Conservation (phyloP, 2,888 invertebrate genomes). For the Camponotus fellah region DNA sequence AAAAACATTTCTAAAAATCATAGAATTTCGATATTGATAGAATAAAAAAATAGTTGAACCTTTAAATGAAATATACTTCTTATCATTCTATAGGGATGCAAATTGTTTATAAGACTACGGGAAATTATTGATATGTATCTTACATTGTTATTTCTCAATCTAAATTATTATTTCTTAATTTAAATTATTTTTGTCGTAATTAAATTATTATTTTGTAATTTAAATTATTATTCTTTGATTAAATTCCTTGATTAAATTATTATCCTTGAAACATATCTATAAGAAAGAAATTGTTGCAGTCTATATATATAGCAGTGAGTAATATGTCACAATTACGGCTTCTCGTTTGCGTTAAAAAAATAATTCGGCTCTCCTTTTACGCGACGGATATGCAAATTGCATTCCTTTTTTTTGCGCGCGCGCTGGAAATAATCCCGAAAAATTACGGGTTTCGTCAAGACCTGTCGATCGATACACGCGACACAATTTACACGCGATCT, state of each 20-base stretch:
- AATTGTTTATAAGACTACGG: neutral
- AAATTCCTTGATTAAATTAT: no score
- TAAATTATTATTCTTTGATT: no score
- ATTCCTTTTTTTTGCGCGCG: neutral
- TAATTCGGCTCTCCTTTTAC: neutral
- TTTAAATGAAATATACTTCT: constrained; percentile 1
- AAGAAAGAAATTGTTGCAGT: neutral
- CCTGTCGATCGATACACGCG: neutral
- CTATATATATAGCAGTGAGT: neutral
- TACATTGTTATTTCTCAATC: neutral
- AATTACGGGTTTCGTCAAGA: constrained; percentile 10
- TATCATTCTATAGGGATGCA: neutral
- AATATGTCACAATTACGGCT: neutral
- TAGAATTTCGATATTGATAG: no score
- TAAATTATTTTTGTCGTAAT: no score
- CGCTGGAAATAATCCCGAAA: constrained; percentile 7
- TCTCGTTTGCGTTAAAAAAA: neutral
- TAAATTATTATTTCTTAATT: no score
- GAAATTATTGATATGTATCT: neutral
- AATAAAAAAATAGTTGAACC: no score
- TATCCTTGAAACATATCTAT: neutral
- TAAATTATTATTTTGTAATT: no score
- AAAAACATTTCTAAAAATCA: no score
- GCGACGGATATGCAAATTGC: neutral
- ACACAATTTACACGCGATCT: constrained; percentile 40